Evolutionary conservation across 2,888 invertebrate species (phyloP).

Genomic region (Serripes groenlandicus): DNA sequence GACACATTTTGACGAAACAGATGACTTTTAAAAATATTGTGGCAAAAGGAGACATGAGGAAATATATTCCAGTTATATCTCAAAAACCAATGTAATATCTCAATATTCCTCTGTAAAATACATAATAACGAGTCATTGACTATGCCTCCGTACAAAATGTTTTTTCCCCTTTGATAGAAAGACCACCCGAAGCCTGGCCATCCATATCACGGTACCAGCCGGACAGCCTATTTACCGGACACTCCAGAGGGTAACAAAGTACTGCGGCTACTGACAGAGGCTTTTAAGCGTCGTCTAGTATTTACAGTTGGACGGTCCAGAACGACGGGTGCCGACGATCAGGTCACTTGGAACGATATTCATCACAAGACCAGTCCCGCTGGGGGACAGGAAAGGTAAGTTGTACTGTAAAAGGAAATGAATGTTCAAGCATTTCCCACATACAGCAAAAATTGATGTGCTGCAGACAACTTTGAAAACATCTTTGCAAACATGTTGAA

Average conservation of each 20-base stretch:
- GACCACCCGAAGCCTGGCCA: conserved; percentile 76
- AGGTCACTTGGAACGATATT: conserved; percentile 75
- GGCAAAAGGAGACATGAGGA: no score
- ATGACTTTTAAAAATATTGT: no score
- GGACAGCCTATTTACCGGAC: conserved; percentile 76
- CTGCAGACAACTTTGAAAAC: not conserved
- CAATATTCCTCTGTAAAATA: not conserved
- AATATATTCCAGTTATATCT: not conserved
- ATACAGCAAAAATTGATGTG: no score
- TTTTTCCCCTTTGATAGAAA: conserved; percentile 16
- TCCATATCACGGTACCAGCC: conserved; percentile 67
- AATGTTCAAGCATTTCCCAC: no score
- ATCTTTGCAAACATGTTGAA: not conserved
- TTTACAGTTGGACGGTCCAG: conserved; percentile 74
- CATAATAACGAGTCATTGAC: not conserved
- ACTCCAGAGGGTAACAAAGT: conserved; percentile 72
- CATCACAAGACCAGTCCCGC: conserved; percentile 70
- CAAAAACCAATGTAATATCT: not conserved
- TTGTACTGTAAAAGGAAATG: no score
- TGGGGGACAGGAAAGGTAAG: conserved; percentile 67
- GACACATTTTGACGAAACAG: no score
- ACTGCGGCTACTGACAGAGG: conserved; percentile 65
- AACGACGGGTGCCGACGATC: conserved; percentile 75
- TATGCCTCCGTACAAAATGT: not conserved
- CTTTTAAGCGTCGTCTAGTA: conserved; percentile 48